phyloP scores from a whole-genome alignment of 2,113 vertebrate genomes.

The Rhagologus leucostigma region DNA sequence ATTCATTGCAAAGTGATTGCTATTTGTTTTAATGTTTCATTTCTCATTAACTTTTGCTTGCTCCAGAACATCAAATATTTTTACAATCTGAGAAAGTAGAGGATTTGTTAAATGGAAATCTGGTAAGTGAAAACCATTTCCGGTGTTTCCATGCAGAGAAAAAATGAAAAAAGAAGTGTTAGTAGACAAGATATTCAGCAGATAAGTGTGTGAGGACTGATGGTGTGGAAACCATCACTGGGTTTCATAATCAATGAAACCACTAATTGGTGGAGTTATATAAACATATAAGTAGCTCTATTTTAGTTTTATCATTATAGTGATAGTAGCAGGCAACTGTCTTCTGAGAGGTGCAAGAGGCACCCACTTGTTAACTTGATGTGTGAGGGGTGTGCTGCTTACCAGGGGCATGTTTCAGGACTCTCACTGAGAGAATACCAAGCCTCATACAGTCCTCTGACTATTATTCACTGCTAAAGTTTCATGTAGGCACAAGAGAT shows the following conservation, averaged over 20 bases:
- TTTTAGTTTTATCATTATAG: background rate
- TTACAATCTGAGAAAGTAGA: background rate
- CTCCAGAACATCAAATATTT: background rate
- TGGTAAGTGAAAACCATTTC: background rate
- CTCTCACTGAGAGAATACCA: background rate
- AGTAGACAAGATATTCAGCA: background rate
- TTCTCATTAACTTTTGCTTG: background rate
- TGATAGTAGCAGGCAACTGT: background rate
- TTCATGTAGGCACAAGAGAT: background rate
- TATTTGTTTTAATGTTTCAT: background rate
- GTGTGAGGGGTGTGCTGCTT: background rate
- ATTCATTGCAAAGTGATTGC: background rate
- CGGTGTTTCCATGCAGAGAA: background rate
- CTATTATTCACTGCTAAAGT: background rate
- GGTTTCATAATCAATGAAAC: background rate
- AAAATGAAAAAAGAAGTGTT: background rate
- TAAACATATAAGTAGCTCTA: background rate
- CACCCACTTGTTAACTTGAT: background rate
- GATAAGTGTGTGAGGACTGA: background rate
- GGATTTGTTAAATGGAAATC: background rate
- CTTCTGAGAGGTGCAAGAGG: background rate
- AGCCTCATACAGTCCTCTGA: no score
- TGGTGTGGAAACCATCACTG: background rate
- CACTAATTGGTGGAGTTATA: background rate
- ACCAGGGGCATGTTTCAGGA: fast-evolving